Percentiles rank a stretch among this genome's conserved stretches.
Conservation (phyloP, 2,888 invertebrate genomes). For the Scelioninae gen. 1 region DNA sequence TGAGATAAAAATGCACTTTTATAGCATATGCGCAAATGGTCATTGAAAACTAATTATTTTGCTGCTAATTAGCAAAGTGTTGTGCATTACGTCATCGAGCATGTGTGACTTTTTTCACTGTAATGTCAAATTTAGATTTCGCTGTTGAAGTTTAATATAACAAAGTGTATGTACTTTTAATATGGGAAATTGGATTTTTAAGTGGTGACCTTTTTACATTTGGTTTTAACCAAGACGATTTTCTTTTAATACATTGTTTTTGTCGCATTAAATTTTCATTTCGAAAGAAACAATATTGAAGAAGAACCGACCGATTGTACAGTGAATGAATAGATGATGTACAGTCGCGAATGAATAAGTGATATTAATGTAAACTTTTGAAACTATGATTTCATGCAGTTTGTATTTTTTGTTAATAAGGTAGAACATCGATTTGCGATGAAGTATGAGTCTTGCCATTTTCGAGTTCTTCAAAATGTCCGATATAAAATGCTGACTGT, state of each 20-base stretch:
- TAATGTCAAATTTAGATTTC: background rate
- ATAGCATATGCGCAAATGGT: background rate
- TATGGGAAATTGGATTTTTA: background rate
- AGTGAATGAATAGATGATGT: slow-evolving; percentile 24
- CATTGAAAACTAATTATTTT: slow-evolving; percentile 8
- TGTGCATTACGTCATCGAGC: background rate
- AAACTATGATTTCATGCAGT: slow-evolving; percentile 5
- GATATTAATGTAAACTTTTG: slow-evolving; percentile 12
- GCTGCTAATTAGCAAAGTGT: background rate
- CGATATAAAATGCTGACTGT: background rate
- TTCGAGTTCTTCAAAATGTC: no score
- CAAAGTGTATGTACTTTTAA: background rate
- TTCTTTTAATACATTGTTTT: background rate
- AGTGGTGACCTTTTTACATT: background rate
- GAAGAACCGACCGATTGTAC: slow-evolving; percentile 2
- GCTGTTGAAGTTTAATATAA: background rate
- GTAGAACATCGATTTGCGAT: background rate
- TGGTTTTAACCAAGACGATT: background rate
- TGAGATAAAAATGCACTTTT: no score
- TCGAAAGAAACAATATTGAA: slow-evolving; percentile 15
- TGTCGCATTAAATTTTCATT: slow-evolving; percentile 17
- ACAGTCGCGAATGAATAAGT: slow-evolving; percentile 11
- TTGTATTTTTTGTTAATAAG: background rate
- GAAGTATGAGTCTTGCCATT: no score
- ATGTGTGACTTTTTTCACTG: background rate